Evolutionary conservation across 2,888 invertebrate genomes (phyloP).

Genomic region (Ophion costatus): DNA sequence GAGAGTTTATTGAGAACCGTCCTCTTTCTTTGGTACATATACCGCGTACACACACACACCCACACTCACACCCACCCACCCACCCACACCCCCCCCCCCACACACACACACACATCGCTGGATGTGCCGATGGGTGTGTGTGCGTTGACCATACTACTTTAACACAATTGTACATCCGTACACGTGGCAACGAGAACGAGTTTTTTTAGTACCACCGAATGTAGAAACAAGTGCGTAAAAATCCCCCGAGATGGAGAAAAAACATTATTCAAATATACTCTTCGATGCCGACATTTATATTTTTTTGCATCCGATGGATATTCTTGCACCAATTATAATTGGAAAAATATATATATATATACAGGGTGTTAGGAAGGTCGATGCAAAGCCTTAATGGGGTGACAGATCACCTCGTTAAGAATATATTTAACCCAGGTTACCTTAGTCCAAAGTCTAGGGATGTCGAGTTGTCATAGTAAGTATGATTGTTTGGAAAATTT

Average conservation of each 20-base stretch:
- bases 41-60: conserved; percentile 29
- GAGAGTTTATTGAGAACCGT: conserved; percentile 52
- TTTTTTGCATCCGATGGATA: background rate
- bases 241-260: background rate
- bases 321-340: background rate
- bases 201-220: conserved; percentile 14
- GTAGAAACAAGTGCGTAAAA: conserved; percentile 8
- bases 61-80: conserved; percentile 8
- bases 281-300: background rate
- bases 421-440: no score
- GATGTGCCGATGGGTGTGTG: no score
- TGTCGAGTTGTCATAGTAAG: no score
- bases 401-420: no score
- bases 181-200: conserved; percentile 27
- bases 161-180: conserved; percentile 1
- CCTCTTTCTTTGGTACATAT: conserved; percentile 40
- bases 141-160: background rate
- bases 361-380: no score
- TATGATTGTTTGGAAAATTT: no score
- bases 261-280: background rate
- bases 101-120: conserved; percentile 12
- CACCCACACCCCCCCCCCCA: no score
- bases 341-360: no score
- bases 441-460: no score
- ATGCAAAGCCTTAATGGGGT: no score